phyloP scores from a whole-genome alignment of 2,797 vertebrate genomes.

The Dermochelys coriacea region DNA sequence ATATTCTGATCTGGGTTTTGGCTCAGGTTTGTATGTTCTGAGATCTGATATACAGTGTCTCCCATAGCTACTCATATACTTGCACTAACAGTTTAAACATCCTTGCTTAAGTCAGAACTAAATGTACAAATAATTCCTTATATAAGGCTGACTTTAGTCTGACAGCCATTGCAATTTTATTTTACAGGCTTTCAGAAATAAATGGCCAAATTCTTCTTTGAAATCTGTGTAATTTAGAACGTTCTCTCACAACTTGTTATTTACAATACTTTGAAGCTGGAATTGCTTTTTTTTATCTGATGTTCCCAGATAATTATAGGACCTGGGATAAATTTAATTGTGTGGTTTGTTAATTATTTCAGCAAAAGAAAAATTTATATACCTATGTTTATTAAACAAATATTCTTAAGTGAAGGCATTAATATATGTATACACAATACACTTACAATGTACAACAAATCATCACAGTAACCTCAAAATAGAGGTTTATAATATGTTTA shows the following conservation, averaged over 20 bases:
- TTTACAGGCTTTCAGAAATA: constrained; percentile 65
- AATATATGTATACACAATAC: constrained; percentile 78
- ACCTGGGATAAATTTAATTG: constrained; percentile 71
- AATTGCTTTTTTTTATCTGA: constrained; percentile 74
- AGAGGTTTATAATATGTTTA: constrained; percentile 76
- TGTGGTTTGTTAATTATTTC: constrained; percentile 81
- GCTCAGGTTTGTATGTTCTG: constrained; percentile 44
- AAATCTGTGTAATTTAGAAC: constrained; percentile 75
- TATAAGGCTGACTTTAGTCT: constrained; percentile 73
- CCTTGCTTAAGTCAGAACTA: constrained; percentile 70
- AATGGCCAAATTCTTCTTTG: constrained; percentile 67
- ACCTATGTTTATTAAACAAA: constrained; percentile 70
- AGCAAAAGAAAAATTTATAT: constrained; percentile 80
- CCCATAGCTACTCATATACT: constrained; percentile 63
- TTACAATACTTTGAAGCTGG: constrained; percentile 69
- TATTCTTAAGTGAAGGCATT: constrained; percentile 74
- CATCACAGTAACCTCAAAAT: constrained; percentile 75
- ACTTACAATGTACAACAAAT: constrained; percentile 73
- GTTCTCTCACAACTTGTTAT: constrained; percentile 72
- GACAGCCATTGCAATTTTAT: constrained; percentile 64
- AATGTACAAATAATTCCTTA: constrained; percentile 71
- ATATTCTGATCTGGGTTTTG: constrained; percentile 61
- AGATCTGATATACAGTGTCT: constrained; percentile 62
- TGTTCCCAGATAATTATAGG: constrained; percentile 73
- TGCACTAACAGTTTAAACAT: constrained; percentile 60